Evolutionary conservation across 2,113 vertebrate species (phyloP).

Genomic region (Baryphthengus martii): DNA sequence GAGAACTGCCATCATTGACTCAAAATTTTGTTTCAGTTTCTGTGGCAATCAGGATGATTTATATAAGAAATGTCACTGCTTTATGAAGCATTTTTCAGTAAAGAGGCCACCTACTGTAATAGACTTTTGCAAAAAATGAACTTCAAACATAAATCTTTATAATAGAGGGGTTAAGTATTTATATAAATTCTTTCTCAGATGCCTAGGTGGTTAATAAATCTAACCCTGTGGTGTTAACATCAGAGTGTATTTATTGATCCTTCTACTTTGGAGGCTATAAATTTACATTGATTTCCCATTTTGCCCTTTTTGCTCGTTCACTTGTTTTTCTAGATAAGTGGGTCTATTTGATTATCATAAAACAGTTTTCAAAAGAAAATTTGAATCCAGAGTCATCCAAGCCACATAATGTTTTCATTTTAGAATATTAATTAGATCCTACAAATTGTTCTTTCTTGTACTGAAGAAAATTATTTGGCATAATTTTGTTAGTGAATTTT

Average conservation of each 20-base stretch:
- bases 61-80: background rate
- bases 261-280: background rate
- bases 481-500: background rate
- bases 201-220: slow-evolving; percentile 29
- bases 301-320: background rate
- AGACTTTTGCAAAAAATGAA: slow-evolving; percentile 15
- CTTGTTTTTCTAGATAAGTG: background rate
- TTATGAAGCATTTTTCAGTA: background rate
- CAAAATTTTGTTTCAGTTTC: background rate
- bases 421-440: background rate
- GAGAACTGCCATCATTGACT: background rate
- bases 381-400: background rate
- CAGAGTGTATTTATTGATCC: background rate
- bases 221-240: background rate
- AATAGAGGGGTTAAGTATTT: slow-evolving; percentile 7
- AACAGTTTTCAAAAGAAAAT: background rate
- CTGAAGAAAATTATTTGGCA: background rate
- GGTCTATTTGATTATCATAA: background rate
- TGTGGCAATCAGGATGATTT: background rate
- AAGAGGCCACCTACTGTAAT: background rate
- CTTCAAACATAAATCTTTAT: slow-evolving; percentile 26
- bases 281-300: slow-evolving; percentile 10
- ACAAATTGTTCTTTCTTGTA: background rate
- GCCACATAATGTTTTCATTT: background rate
- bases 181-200: slow-evolving; percentile 1